Evolutionary conservation across 1,140 invertebrate species (phyloP).

Genomic region (Drosophila bocqueti): DNA sequence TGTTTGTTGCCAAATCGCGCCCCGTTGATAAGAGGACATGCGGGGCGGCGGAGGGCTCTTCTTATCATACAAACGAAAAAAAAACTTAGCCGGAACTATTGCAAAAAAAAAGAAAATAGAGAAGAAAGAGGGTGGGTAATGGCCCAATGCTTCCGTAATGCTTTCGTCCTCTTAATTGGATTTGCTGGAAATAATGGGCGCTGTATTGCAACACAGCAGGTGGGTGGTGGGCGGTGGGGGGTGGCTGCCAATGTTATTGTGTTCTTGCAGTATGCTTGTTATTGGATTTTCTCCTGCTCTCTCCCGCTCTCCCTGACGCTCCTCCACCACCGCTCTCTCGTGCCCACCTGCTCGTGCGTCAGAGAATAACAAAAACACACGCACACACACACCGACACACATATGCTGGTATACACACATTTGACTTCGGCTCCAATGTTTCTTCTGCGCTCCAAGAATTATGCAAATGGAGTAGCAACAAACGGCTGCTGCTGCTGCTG

Average conservation of each 20-base stretch:
- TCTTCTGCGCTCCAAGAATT: constrained; percentile 64
- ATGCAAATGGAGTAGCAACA: constrained; percentile 56
- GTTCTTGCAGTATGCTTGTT: constrained; percentile 48
- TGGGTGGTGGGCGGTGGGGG: constrained; percentile 1
- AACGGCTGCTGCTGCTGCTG: constrained; percentile 32
- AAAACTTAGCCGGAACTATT: constrained; percentile 23
- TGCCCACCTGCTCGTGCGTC: constrained; percentile 77
- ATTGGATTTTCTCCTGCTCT: constrained; percentile 64
- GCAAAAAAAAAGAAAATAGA: constrained; percentile 20
- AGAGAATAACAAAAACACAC: constrained; percentile 80
- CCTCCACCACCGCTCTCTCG: constrained; percentile 20
- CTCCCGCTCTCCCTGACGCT: constrained; percentile 29
- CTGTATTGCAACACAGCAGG: constrained; percentile 46
- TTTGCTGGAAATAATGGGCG: constrained; percentile 61
- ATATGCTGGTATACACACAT: constrained; percentile 62
- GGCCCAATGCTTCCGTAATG: constrained; percentile 54
- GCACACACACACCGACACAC: constrained; percentile 38
- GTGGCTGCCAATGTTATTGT: constrained; percentile 33
- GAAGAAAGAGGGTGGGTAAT: constrained; percentile 21
- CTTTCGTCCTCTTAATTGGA: constrained; percentile 64
- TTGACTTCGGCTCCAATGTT: constrained; percentile 31
- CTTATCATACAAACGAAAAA: constrained; percentile 34
- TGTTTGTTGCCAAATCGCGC: constrained; percentile 54
- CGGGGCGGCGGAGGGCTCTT: constrained; percentile 14
- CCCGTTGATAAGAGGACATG: constrained; percentile 56